Conservation (phyloP, 1,140 invertebrate species). For the Papilio aristodemus region DNA sequence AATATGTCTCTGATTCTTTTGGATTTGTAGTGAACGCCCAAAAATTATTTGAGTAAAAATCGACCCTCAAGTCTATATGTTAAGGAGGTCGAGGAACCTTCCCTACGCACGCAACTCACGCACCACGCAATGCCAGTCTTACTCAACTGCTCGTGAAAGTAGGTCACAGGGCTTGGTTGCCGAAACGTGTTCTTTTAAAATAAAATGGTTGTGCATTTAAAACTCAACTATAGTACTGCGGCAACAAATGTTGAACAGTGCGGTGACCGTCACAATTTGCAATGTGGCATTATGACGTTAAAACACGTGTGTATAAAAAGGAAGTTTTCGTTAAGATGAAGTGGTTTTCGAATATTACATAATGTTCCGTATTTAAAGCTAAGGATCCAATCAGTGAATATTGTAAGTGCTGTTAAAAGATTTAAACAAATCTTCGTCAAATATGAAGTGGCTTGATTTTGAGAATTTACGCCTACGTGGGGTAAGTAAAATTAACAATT, state of each 20-base stretch:
- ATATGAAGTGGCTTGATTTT: not conserved
- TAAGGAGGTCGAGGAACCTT: constrained; percentile 11
- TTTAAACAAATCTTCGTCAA: not conserved
- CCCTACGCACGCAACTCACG: not conserved
- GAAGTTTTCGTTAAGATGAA: not conserved
- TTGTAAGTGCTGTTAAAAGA: not conserved
- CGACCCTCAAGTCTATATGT: too few species aligned
- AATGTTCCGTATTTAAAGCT: not conserved
- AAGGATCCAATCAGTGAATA: not conserved
- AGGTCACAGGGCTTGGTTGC: constrained; percentile 3
- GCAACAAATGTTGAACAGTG: not conserved
- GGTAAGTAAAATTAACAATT: not conserved
- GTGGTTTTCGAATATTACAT: not conserved
- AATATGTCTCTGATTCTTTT: too few species aligned
- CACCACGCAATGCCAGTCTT: not conserved
- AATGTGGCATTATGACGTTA: not conserved
- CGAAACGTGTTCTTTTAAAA: not conserved
- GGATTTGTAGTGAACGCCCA: too few species aligned
- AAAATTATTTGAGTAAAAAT: too few species aligned
- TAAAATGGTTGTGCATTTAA: constrained; percentile 1
- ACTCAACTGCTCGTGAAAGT: not conserved
- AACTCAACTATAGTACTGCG: not conserved
- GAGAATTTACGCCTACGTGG: not conserved
- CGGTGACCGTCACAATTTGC: not conserved
- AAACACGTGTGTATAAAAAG: not conserved